Percentiles rank a stretch among this genome's conserved stretches.
Conservation (phyloP, 2,113 vertebrate genomes). For the Oncorhynchus tshawytscha region DNA sequence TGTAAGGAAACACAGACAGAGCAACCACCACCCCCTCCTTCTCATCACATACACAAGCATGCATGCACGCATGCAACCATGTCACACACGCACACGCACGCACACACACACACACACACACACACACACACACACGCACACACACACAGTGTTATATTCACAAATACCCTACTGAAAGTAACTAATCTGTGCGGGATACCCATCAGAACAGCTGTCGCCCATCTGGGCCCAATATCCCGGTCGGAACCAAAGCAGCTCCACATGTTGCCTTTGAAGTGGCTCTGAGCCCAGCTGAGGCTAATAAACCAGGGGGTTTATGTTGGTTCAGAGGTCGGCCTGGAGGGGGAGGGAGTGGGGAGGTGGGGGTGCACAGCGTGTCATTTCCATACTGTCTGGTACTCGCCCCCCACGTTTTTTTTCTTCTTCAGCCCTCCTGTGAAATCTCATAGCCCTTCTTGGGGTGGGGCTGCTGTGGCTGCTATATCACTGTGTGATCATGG, state of each 20-base stretch:
- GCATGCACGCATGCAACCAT: too few species aligned
- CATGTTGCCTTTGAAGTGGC: slow-evolving; percentile 62
- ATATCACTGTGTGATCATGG: not conserved
- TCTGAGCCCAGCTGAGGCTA: slow-evolving; percentile 58
- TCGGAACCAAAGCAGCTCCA: slow-evolving; percentile 50
- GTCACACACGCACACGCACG: too few species aligned
- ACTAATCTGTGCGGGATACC: not conserved
- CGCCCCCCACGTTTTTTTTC: slow-evolving; percentile 35
- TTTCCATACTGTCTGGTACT: slow-evolving; percentile 56
- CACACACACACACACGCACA: not conserved
- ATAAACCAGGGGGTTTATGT: slow-evolving; percentile 60
- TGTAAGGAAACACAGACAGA: slow-evolving; percentile 29
- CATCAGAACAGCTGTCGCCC: slow-evolving; percentile 19
- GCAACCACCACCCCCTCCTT: slow-evolving; percentile 41
- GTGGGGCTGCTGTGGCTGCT: not conserved
- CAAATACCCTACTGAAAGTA: not conserved
- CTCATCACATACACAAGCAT: too few species aligned
- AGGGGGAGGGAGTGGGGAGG: slow-evolving; percentile 46
- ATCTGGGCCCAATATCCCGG: slow-evolving; percentile 67
- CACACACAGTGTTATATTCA: not conserved
- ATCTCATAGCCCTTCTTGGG: not conserved
- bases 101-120: too few species aligned
- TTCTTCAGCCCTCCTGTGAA: not conserved
- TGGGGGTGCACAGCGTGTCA: slow-evolving; percentile 68
- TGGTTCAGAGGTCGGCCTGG: slow-evolving; percentile 30